Evolutionary conservation across 2,888 invertebrate species (phyloP).

Genomic region (Lamproptera curius): DNA sequence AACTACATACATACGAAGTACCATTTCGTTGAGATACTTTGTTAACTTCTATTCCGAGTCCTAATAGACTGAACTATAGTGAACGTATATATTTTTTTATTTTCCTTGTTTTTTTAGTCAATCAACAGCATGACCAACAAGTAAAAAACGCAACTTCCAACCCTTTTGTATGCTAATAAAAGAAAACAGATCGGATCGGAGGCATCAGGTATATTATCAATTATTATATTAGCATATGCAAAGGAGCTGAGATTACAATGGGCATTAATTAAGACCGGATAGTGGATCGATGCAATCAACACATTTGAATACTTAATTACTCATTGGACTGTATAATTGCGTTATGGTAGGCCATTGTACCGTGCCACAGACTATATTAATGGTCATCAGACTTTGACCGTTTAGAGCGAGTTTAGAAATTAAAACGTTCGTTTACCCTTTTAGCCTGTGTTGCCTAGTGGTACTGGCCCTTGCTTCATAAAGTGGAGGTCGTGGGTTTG

Average conservation of each 20-base stretch:
- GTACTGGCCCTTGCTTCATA: too few species aligned
- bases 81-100: too few species aligned
- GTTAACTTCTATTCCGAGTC: too few species aligned
- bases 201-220: not conserved
- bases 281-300: slow-evolving; percentile 33
- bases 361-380: slow-evolving; percentile 33
- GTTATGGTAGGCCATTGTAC: slow-evolving; percentile 45
- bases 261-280: slow-evolving; percentile 35
- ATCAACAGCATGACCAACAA: too few species aligned
- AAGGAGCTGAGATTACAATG: slow-evolving; percentile 21
- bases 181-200: not conserved
- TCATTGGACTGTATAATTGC: slow-evolving; percentile 44
- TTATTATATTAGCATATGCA: not conserved
- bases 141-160: not conserved
- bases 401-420: too few species aligned
- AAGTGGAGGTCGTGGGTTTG: too few species aligned
- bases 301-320: slow-evolving; percentile 51
- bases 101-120: too few species aligned
- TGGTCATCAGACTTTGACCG: slow-evolving; percentile 17
- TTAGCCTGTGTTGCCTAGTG: too few species aligned
- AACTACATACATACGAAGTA: too few species aligned
- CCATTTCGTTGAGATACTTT: too few species aligned
- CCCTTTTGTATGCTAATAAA: not conserved
- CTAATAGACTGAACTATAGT: too few species aligned
- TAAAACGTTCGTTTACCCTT: too few species aligned